phyloP scores from a whole-genome alignment of 2,888 invertebrate species.

The Zygothrica quintamaculata region DNA sequence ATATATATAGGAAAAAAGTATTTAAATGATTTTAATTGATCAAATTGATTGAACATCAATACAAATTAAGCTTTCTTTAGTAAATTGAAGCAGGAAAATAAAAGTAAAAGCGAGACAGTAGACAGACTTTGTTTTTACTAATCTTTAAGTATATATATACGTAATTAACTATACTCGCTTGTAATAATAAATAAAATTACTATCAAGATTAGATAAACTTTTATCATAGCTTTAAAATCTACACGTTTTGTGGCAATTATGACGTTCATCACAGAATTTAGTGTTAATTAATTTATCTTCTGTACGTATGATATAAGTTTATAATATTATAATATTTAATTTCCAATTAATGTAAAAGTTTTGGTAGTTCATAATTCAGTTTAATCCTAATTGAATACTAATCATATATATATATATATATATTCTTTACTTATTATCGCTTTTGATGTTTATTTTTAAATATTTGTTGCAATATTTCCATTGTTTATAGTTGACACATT shows the following conservation, averaged over 20 bases:
- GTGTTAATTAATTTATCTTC: too few species aligned
- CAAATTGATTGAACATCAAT: constrained; percentile 17
- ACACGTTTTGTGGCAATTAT: background rate
- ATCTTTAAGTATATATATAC: too few species aligned
- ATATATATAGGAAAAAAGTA: too few species aligned
- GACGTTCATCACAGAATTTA: constrained; percentile 17
- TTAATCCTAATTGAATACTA: too few species aligned
- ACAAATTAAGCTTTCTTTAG: constrained; percentile 9
- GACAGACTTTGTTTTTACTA: background rate
- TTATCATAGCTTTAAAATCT: constrained; percentile 5
- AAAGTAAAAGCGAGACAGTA: background rate
- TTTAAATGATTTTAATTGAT: constrained; percentile 16
- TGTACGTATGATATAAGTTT: too few species aligned
- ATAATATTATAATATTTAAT: too few species aligned
- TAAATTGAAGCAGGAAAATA: background rate
- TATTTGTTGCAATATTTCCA: constrained; percentile 61
- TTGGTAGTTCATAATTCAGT: too few species aligned
- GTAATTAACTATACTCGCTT: too few species aligned
- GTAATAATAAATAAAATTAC: too few species aligned
- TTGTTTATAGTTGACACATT: constrained; percentile 43
- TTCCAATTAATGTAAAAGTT: too few species aligned
- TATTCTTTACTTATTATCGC: background rate
- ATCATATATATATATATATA: too few species aligned
- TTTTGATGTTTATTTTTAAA: constrained; percentile 33
- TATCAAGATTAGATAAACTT: constrained; percentile 27